A percentile compares a stretch with the other conserved stretches of the same genome.
Evolutionary conservation across 1,140 invertebrate species (phyloP).

Genomic region (Drosophila kikkawai): DNA sequence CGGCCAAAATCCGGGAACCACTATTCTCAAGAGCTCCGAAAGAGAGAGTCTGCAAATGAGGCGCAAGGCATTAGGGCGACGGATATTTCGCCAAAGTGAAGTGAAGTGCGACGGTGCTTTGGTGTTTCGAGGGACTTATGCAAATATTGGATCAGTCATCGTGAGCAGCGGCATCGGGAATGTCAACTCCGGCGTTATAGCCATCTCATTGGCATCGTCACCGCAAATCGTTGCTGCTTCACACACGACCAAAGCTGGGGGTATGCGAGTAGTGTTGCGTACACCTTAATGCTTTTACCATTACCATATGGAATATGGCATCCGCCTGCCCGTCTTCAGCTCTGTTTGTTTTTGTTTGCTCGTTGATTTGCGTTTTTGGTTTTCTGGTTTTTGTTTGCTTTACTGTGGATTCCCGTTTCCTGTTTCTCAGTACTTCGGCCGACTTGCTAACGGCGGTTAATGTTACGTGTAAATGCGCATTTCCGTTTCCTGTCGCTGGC

Average conservation of each 20-base stretch:
- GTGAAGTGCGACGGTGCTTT: slow-evolving; percentile 55
- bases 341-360: slow-evolving; percentile 57
- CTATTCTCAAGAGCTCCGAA: not conserved
- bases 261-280: slow-evolving; percentile 29
- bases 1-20: not conserved
- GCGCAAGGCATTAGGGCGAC: slow-evolving; percentile 46
- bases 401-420: slow-evolving; percentile 30
- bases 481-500: slow-evolving; percentile 68
- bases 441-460: slow-evolving; percentile 69
- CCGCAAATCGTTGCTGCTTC: slow-evolving; percentile 65
- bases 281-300: slow-evolving; percentile 80
- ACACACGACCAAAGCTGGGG: slow-evolving; percentile 38
- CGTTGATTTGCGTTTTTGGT: slow-evolving; percentile 78
- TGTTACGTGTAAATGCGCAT: slow-evolving; percentile 83
- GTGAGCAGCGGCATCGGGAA: slow-evolving; percentile 29
- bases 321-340: slow-evolving; percentile 12
- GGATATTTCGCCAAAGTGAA: slow-evolving; percentile 53
- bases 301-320: slow-evolving; percentile 67
- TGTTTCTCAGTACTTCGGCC: slow-evolving; percentile 13
- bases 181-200: slow-evolving; percentile 36
- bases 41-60: slow-evolving; percentile 29
- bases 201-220: slow-evolving; percentile 68
- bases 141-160: slow-evolving; percentile 73
- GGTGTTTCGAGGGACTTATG: slow-evolving; percentile 73
- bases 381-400: slow-evolving; percentile 71